Percentiles rank a stretch among this genome's conserved stretches.
phyloP scores from a whole-genome alignment of 2,888 invertebrate species.

The Catocala nupta region DNA sequence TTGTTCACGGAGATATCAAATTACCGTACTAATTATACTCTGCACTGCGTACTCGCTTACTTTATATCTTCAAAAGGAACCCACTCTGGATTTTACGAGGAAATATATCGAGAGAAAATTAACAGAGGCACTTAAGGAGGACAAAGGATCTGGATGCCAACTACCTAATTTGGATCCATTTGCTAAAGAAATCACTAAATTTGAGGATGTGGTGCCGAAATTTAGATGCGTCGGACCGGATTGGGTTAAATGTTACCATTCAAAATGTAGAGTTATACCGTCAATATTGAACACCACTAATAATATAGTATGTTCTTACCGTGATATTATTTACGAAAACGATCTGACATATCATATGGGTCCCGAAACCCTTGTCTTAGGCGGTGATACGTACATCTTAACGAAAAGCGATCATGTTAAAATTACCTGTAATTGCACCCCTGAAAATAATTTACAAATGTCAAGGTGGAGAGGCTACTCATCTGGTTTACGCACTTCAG shows the following conservation, averaged over 20 bases:
- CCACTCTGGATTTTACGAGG: not conserved
- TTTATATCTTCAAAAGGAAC: too few relatives aligned
- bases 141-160: slow-evolving; percentile 71
- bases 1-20: too few relatives aligned
- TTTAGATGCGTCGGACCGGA: slow-evolving; percentile 90
- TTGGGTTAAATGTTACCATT: slow-evolving; percentile 92
- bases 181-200: slow-evolving; percentile 91
- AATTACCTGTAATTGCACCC: slow-evolving; percentile 87
- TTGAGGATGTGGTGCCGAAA: slow-evolving; percentile 88
- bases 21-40: too few relatives aligned
- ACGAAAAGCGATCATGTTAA: slow-evolving; percentile 91
- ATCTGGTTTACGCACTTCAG: slow-evolving; percentile 62
- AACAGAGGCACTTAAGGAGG: slow-evolving; percentile 27
- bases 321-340: slow-evolving; percentile 90
- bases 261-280: slow-evolving; percentile 73
- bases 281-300: slow-evolving; percentile 61
- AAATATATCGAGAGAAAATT: slow-evolving; percentile 10
- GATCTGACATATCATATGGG: slow-evolving; percentile 88
- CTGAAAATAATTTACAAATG: slow-evolving; percentile 63
- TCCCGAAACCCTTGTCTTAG: slow-evolving; percentile 79
- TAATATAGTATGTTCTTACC: slow-evolving; percentile 86
- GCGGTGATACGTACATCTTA: slow-evolving; percentile 88
- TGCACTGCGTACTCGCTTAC: too few relatives aligned
- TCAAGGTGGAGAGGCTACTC: slow-evolving; percentile 69
- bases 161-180: slow-evolving; percentile 78